A percentile compares a stretch with the other conserved stretches of the same genome.
phyloP scores from a whole-genome alignment of 2,113 vertebrate species.

The Ptyas mucosa region DNA sequence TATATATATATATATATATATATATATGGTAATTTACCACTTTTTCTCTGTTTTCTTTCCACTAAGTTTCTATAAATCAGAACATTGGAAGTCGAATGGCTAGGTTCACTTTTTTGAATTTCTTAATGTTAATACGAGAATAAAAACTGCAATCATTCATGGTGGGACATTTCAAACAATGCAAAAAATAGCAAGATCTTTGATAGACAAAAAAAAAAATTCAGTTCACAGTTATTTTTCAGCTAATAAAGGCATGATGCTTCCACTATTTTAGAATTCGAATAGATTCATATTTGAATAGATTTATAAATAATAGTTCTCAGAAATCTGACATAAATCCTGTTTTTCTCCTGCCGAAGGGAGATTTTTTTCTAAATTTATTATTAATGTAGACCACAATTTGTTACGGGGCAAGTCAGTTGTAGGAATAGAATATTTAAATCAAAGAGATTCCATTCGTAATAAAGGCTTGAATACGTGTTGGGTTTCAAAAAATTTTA shows the following conservation, averaged over 20 bases:
- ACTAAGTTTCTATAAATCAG: slow-evolving; percentile 47
- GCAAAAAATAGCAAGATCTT: not conserved
- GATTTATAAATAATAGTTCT: not conserved
- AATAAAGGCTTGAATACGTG: too few relatives aligned
- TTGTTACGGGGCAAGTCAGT: not conserved
- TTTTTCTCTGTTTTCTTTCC: slow-evolving; percentile 22
- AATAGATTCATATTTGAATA: not conserved
- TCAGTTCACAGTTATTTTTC: not conserved
- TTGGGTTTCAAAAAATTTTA: too few relatives aligned
- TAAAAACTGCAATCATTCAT: not conserved
- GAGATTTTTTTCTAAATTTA: not conserved
- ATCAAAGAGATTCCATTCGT: not conserved
- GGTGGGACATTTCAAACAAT: not conserved
- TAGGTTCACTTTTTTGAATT: slow-evolving; percentile 44
- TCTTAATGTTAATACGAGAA: not conserved
- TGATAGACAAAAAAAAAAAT: not conserved
- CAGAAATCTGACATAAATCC: not conserved
- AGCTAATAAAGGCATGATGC: not conserved
- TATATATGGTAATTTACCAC: slow-evolving; percentile 49
- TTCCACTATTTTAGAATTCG: not conserved
- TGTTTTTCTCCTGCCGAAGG: not conserved
- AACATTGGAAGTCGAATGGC: slow-evolving; percentile 57
- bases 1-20: too few relatives aligned
- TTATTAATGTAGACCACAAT: not conserved
- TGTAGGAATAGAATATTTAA: not conserved